phyloP scores from a whole-genome alignment of 2,113 vertebrate species.

The Corydoras sp. region DNA sequence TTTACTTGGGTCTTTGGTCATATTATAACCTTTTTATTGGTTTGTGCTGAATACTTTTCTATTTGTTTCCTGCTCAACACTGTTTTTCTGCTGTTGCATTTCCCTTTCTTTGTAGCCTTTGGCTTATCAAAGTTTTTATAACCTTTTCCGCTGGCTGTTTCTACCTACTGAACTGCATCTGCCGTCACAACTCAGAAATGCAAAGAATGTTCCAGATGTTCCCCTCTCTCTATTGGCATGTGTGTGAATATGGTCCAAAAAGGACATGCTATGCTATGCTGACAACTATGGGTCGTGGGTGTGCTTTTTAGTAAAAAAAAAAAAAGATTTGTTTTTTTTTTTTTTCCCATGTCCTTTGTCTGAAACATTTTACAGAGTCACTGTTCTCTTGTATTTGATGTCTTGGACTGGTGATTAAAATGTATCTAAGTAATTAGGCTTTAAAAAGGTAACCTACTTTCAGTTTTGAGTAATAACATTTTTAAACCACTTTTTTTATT shows the following conservation, averaged over 20 bases:
- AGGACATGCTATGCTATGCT: slow-evolving; percentile 4
- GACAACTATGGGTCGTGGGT: slow-evolving; percentile 3
- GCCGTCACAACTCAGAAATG: slow-evolving; percentile 54
- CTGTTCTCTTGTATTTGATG: too few relatives aligned
- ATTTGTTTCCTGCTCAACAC: neutral
- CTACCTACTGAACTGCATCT: slow-evolving; percentile 25
- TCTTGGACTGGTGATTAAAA: too few relatives aligned
- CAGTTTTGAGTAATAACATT: too few relatives aligned
- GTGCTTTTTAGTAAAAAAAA: neutral
- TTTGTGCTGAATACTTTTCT: too few relatives aligned
- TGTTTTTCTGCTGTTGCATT: slow-evolving; percentile 11
- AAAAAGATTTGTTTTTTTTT: neutral
- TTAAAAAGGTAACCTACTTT: too few relatives aligned
- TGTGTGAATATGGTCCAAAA: slow-evolving; percentile 18
- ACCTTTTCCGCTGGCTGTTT: slow-evolving; percentile 23
- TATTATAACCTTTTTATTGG: too few relatives aligned
- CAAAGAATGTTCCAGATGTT: slow-evolving; percentile 65
- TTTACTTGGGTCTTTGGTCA: too few relatives aligned
- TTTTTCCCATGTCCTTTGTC: too few relatives aligned
- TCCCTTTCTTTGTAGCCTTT: slow-evolving; percentile 4
- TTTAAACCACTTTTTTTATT: too few relatives aligned
- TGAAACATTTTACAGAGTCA: too few relatives aligned
- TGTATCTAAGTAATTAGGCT: too few relatives aligned
- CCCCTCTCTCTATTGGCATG: slow-evolving; percentile 11
- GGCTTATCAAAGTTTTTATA: neutral